Percentiles rank a stretch among this genome's conserved stretches.
These are phyloP conservation scores for Cyclina sinensis DNA, from an alignment of 1,140 invertebrate genomes.

Conservation along the genomic window DNA sequence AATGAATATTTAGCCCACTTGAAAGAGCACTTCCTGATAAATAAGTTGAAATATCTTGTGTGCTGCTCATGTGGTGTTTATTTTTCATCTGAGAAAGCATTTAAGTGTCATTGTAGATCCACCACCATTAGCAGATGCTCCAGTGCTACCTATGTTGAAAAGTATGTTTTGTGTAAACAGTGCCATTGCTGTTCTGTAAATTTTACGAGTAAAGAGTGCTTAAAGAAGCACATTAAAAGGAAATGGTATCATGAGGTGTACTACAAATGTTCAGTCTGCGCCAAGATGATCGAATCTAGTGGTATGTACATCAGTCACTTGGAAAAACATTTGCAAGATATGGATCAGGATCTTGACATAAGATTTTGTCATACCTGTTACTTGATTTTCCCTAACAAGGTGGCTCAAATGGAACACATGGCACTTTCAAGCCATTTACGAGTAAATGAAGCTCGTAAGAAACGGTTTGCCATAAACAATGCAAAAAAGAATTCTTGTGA, in stretches of 20 bases:
- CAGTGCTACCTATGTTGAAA: not conserved
- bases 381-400: not conserved
- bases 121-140: not conserved
- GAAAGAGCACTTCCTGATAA: not conserved
- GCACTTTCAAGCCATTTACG: not conserved
- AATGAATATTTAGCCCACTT: conserved; percentile 9
- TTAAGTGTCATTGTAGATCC: not conserved
- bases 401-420: not conserved
- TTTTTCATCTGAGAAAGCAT: not conserved
- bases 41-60: not conserved
- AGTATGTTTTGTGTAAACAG: not conserved
- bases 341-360: not conserved
- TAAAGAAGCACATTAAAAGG: not conserved
- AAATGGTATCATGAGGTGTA: not conserved
- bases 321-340: not conserved
- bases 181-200: not conserved
- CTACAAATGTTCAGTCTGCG: not conserved
- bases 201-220: not conserved
- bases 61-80: not conserved
- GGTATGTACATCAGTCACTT: not conserved
- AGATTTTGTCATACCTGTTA: conserved; percentile 26
- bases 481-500: too few relatives aligned
- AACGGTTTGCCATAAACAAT: not conserved
- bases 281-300: not conserved
- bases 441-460: not conserved